Conservation (phyloP, 2,888 invertebrate genomes). For the Elysia crispata region DNA sequence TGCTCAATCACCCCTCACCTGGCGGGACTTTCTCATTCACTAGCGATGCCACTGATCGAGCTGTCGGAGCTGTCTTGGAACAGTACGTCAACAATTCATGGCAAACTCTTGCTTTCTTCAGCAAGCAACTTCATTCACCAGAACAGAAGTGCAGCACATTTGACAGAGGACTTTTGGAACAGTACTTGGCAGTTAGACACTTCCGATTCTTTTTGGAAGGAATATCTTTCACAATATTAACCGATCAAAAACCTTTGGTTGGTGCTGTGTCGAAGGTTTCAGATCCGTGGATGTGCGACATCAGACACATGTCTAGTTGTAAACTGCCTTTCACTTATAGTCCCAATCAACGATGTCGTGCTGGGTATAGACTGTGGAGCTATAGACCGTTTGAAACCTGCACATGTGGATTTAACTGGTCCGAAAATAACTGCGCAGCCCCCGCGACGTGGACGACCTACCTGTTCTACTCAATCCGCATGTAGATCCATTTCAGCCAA, state of each 20-base stretch:
- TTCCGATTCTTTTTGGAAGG: slow-evolving; percentile 2
- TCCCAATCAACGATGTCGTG: neutral
- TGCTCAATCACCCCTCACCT: neutral
- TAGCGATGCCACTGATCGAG: neutral
- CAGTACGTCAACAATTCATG: neutral
- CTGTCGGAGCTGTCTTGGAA: neutral
- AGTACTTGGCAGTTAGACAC: neutral
- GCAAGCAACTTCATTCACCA: slow-evolving; percentile 5
- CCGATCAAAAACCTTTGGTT: slow-evolving; percentile 23
- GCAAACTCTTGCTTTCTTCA: slow-evolving; percentile 20
- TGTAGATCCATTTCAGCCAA: no score
- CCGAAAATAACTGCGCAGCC: no score
- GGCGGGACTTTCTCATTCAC: neutral
- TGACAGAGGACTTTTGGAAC: neutral
- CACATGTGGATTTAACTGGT: no score
- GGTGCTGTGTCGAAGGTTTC: slow-evolving; percentile 5
- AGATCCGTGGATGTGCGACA: slow-evolving; percentile 15
- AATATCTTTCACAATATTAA: slow-evolving; percentile 1
- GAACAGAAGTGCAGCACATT: slow-evolving; percentile 26
- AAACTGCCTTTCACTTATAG: neutral
- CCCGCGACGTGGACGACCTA: no score
- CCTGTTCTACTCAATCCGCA: no score
- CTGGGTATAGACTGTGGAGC: slow-evolving; percentile 25
- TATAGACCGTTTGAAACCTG: neutral
- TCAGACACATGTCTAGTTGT: slow-evolving; percentile 12